Conservation (phyloP, 2,797 vertebrate genomes). For the Triplophysa yarkandensis region DNA sequence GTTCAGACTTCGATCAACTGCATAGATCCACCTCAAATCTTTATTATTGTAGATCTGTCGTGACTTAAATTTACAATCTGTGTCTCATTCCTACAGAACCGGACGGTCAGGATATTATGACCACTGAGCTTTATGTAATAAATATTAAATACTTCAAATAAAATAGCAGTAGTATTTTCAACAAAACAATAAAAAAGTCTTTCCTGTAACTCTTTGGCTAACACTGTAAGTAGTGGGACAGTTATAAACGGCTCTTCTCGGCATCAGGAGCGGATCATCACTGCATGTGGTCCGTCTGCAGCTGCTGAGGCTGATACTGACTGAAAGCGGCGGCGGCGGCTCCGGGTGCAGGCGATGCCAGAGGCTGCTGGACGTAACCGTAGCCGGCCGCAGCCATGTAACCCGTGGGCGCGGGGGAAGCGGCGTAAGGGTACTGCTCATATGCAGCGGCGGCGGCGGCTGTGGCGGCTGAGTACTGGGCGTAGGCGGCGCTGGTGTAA, state of each 20-base stretch:
- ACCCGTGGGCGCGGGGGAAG: conserved; percentile 87
- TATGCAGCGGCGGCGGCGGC: conserved; percentile 87
- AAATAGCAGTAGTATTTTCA: conserved; percentile 55
- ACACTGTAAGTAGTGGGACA: conserved; percentile 66
- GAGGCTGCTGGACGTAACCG: conserved; percentile 93
- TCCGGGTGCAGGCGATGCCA: conserved; percentile 83
- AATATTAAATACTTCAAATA: conserved; percentile 76
- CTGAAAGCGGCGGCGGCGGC: conserved; percentile 78
- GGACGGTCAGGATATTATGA: neutral
- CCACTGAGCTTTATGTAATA: conserved; percentile 55
- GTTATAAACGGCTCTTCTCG: neutral
- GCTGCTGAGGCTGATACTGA: conserved; percentile 91
- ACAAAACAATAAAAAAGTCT: conserved; percentile 44
- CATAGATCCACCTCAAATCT: too few species aligned
- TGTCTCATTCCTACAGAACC: neutral
- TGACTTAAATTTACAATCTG: neutral
- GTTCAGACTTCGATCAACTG: too few species aligned
- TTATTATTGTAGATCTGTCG: too few species aligned
- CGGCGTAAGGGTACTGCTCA: conserved; percentile 94
- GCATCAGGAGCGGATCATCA: conserved; percentile 70
- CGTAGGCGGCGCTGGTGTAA: conserved; percentile 92
- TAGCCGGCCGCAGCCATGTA: conserved; percentile 92
- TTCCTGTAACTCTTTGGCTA: conserved; percentile 58
- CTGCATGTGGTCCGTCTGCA: conserved; percentile 95
- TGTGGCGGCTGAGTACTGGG: conserved; percentile 85